These are phyloP conservation scores for Myiozetetes cayanensis DNA, from an alignment of 2,113 vertebrate genomes.

Conservation along the genomic window DNA sequence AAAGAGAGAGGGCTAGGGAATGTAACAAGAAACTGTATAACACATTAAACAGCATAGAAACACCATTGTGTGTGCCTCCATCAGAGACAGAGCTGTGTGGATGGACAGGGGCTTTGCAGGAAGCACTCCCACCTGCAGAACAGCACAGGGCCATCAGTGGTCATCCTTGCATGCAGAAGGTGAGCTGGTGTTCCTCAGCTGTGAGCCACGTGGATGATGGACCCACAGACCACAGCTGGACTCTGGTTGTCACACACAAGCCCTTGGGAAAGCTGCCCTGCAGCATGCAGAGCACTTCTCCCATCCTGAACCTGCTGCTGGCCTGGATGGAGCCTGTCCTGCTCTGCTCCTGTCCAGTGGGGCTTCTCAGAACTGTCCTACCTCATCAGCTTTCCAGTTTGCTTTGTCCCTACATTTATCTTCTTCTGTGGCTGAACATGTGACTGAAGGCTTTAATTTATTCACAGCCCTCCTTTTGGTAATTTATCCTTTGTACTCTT, in stretches of 20 bases:
- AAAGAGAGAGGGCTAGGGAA: neutral
- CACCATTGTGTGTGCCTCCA: neutral
- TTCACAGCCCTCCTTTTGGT: constrained; percentile 21
- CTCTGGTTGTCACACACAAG: neutral
- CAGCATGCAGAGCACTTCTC: neutral
- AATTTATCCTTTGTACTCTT: constrained; percentile 56
- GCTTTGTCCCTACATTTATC: neutral
- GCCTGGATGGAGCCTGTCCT: neutral
- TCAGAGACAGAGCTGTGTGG: neutral
- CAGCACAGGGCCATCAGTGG: neutral
- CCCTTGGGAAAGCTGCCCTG: neutral
- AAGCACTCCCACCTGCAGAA: neutral
- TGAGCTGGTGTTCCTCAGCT: neutral
- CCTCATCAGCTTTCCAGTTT: neutral
- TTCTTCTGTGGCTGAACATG: neutral
- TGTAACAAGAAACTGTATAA: neutral
- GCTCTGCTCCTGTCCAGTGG: neutral
- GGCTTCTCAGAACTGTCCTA: neutral
- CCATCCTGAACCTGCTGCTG: neutral
- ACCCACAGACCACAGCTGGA: neutral
- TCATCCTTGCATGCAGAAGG: neutral
- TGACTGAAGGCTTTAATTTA: constrained; percentile 46
- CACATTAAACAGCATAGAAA: neutral
- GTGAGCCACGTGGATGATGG: neutral
- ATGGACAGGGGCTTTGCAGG: neutral